Base-by-base conservation (phyloP, 1,140 invertebrate species). In the Atta colombica region DNA sequence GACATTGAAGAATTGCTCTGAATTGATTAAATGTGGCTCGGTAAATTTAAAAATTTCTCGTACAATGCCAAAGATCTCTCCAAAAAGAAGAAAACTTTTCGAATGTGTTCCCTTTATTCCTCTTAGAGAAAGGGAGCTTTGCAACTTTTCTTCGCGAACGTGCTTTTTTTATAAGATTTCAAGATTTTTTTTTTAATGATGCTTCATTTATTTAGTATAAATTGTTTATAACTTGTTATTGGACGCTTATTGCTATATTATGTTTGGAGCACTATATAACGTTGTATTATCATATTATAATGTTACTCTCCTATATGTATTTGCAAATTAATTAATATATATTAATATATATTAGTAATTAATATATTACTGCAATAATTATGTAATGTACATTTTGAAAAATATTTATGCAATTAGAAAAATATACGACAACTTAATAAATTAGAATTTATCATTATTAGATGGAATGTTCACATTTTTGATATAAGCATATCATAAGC, bases 171-270 rank as follows among this genome's bases (percentile, higher is more conserved):
- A 10, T 69, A 28, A 58, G n/a, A 69, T 65, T 35, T 21, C 63
- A 3, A 25, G 18, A 12, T 66, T 53, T 28, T 39, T 45, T 45
- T 45, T 45, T 58, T 39, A 81, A 39, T 3, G 5, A 5, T n/a
- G 31, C 31, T 69, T 53, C 35, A 68, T 69, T 81, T 45, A 69
- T 49, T 28, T 39, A 3, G 5, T n/a, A 69, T 69, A 51, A 81
- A 81, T 81, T 69, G 69, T 80, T 68, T 55, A 81, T 39, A 18
- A 69, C 31, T 16, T 35, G 49, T 81, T 81, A 78, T 51, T 51
- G 51, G 21, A 14, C 25, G 39, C 45, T 49, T 53, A 61, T 65
- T 39, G 3, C 45, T 49, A 31, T 63, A 31, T 66, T 78, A 10
- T 63, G 10, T 45, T 45, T 10, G 39, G 2, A 14, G 45, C 39